These are phyloP conservation scores for Lipotes vexillifer DNA, from an alignment of 2,113 vertebrate species.

Conservation along the genomic window DNA sequence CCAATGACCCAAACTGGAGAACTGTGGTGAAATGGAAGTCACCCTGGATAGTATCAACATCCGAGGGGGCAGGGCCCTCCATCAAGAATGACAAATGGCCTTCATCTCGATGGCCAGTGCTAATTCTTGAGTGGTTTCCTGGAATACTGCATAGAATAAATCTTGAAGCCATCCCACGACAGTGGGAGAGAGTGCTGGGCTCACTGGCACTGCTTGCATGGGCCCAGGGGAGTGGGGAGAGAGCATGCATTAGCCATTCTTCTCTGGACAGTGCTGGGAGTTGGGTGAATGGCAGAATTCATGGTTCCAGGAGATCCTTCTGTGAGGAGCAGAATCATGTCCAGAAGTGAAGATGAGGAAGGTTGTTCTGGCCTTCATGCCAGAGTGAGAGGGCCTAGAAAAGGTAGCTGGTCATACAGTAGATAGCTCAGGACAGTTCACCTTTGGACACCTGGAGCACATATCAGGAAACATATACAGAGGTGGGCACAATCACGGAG, in stretches of 20 bases:
- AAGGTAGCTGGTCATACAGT: not conserved
- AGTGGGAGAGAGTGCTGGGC: not conserved
- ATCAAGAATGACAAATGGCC: not conserved
- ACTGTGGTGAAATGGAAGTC: not conserved
- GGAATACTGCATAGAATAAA: not conserved
- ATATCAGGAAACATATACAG: not conserved
- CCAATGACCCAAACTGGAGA: not conserved
- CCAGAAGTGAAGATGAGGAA: not conserved
- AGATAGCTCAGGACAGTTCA: not conserved
- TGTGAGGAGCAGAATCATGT: not conserved
- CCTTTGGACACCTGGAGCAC: not conserved
- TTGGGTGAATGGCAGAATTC: not conserved
- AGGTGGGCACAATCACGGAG: not conserved
- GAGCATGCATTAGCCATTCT: not conserved
- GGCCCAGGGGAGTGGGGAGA: not conserved
- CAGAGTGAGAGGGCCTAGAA: not conserved
- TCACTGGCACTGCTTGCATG: not conserved
- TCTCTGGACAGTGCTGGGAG: not conserved
- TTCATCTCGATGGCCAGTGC: not conserved
- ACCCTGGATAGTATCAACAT: not conserved
- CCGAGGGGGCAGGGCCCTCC: not conserved
- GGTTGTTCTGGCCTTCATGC: not conserved
- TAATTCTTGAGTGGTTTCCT: not conserved
- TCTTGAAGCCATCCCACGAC: not conserved
- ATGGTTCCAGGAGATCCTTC: not conserved